Conservation (phyloP, 2,888 invertebrate genomes). For the Acleris laterana region DNA sequence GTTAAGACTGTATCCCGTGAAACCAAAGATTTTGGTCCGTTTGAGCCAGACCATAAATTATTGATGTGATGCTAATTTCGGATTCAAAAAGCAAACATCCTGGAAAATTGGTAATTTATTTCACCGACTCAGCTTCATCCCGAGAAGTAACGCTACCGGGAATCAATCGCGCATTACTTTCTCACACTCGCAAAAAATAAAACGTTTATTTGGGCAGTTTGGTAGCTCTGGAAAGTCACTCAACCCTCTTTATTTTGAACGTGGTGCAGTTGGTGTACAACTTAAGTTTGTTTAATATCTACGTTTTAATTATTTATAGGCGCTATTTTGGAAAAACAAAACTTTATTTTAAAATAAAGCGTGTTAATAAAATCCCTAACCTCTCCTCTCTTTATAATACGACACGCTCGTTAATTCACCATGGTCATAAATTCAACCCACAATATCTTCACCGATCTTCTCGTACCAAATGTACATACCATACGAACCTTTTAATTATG, state of each 20-base stretch:
- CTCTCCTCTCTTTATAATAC: constrained; percentile 23
- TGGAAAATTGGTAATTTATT: constrained; percentile 49
- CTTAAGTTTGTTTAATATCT: no score
- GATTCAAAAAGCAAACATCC: constrained; percentile 45
- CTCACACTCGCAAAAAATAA: constrained; percentile 46
- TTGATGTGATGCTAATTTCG: constrained; percentile 37
- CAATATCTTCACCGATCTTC: constrained; percentile 32
- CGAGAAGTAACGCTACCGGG: constrained; percentile 50
- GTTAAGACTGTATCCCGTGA: not conserved
- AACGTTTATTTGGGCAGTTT: not conserved
- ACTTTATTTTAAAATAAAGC: not conserved
- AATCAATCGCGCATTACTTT: constrained; percentile 56
- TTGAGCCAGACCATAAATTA: constrained; percentile 28
- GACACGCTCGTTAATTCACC: constrained; percentile 35
- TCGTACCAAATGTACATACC: constrained; percentile 34
- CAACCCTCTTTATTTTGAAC: not conserved
- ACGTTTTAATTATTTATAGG: not conserved
- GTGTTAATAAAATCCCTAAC: constrained; percentile 7
- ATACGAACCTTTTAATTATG: constrained; percentile 39
- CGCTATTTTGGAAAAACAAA: not conserved
- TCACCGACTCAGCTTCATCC: constrained; percentile 44
- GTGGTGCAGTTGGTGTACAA: no score
- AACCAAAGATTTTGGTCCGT: not conserved
- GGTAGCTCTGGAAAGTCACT: not conserved
- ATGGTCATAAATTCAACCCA: constrained; percentile 33